phyloP scores from a whole-genome alignment of 2,888 invertebrate species.

The Lissonota sp. region DNA sequence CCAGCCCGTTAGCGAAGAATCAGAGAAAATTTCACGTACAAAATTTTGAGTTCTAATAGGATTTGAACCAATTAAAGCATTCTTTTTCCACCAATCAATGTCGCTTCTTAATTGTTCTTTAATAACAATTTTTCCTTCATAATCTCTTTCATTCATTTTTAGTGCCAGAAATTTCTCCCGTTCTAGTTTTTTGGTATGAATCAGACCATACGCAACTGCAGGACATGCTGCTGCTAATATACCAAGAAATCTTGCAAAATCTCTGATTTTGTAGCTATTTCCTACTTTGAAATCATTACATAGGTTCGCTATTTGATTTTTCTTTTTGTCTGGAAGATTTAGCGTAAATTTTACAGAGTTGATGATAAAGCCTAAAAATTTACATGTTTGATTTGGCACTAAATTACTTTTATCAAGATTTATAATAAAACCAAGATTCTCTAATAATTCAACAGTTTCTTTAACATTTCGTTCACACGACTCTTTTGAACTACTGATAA shows the following conservation, averaged over 20 bases:
- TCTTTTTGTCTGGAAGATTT: conserved; percentile 58
- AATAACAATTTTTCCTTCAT: conserved; percentile 13
- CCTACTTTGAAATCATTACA: conserved; percentile 32
- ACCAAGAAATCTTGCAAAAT: conserved; percentile 47
- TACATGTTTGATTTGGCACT: conserved; percentile 33
- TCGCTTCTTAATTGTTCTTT: conserved; percentile 3
- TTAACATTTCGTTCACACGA: conserved; percentile 46
- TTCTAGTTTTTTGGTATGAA: conserved; percentile 32
- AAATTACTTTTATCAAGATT: conserved; percentile 48
- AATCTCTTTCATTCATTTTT: too few relatives aligned
- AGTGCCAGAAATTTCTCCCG: conserved; percentile 24
- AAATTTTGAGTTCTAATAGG: neutral
- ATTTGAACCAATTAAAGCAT: conserved; percentile 4
- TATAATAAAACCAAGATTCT: conserved; percentile 49
- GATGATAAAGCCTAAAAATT: conserved; percentile 59
- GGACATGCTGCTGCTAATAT: conserved; percentile 30
- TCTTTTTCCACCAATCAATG: conserved; percentile 15
- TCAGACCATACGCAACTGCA: conserved; percentile 36
- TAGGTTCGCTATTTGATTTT: conserved; percentile 29
- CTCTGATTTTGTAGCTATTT: conserved; percentile 45
- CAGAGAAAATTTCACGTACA: neutral
- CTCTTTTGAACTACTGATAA: conserved; percentile 40
- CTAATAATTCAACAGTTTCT: conserved; percentile 31
- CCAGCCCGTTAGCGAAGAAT: neutral
- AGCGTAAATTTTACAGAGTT: conserved; percentile 46